Conservation (phyloP, 92 coral and sea anemone species). For the Palythoa grandis region DNA sequence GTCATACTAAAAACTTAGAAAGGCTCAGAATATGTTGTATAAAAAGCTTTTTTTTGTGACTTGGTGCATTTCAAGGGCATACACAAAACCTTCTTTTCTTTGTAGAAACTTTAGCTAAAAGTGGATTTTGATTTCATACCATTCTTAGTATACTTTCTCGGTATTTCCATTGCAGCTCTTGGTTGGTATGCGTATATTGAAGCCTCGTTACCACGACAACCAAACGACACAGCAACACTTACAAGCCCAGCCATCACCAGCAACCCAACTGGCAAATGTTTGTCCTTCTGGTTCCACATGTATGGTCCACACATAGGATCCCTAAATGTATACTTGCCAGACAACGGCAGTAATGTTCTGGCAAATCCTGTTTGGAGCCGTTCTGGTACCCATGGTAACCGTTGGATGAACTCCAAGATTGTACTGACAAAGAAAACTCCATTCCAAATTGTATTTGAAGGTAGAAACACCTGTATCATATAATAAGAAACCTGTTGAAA, state of each 20-base stretch:
- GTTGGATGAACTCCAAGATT: slow-evolving; percentile 81
- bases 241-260: slow-evolving; percentile 64
- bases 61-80: too few relatives aligned
- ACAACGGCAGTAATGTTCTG: slow-evolving; percentile 55
- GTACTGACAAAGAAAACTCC: slow-evolving; percentile 60
- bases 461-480: background rate
- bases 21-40: too few relatives aligned
- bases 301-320: slow-evolving; percentile 91
- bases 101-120: too few relatives aligned
- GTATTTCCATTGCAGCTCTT: slow-evolving; percentile 63
- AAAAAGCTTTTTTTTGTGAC: too few relatives aligned
- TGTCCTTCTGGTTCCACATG: slow-evolving; percentile 98
- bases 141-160: background rate
- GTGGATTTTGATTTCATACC: background rate
- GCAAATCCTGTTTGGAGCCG: slow-evolving; percentile 84
- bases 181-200: slow-evolving; percentile 94
- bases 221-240: slow-evolving; percentile 91
- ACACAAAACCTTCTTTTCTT: too few relatives aligned
- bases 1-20: too few relatives aligned
- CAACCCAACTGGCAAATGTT: slow-evolving; percentile 66
- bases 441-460: slow-evolving; percentile 83
- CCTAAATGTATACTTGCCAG: slow-evolving; percentile 78
- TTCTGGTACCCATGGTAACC: slow-evolving; percentile 90
- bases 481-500: background rate
- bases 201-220: slow-evolving; percentile 84